Conservation (phyloP, 2,113 vertebrate species). For the Equus quagga region DNA sequence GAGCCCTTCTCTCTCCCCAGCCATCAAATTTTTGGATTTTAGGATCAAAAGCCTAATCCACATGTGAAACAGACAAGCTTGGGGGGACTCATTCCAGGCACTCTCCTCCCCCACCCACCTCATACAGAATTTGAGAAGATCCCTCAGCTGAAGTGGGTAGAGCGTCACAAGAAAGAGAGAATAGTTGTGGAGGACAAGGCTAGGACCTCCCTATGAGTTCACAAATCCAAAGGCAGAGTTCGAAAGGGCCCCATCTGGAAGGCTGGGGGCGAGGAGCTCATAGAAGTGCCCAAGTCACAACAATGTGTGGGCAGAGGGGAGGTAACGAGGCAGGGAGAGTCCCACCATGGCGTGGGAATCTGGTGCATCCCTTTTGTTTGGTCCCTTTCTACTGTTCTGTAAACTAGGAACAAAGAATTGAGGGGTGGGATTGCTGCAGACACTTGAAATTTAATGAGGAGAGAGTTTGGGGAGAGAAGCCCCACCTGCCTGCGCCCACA, state of each 20-base stretch:
- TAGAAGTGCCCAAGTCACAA: neutral
- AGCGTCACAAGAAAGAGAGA: neutral
- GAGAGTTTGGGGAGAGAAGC: neutral
- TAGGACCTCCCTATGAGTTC: neutral
- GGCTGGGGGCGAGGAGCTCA: neutral
- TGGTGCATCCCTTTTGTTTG: neutral
- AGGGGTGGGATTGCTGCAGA: too few relatives aligned
- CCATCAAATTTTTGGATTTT: neutral
- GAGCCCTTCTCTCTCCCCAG: neutral
- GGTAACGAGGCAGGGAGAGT: fast-evolving
- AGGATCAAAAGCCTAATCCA: neutral
- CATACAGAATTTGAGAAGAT: neutral
- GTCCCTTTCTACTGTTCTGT: neutral
- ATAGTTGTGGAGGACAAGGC: neutral
- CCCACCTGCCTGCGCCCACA: neutral
- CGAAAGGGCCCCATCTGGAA: neutral
- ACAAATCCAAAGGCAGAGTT: neutral
- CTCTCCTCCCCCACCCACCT: fast-evolving
- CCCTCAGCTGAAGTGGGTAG: neutral
- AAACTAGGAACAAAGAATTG: neutral
- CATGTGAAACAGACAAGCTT: neutral
- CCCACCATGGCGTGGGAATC: neutral
- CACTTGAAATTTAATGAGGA: neutral
- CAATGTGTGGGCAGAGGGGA: too few relatives aligned
- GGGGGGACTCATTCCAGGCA: neutral